Percentiles rank a stretch among this genome's conserved stretches.
Conservation (phyloP, 1,140 invertebrate genomes). For the Triops cancriformis region DNA sequence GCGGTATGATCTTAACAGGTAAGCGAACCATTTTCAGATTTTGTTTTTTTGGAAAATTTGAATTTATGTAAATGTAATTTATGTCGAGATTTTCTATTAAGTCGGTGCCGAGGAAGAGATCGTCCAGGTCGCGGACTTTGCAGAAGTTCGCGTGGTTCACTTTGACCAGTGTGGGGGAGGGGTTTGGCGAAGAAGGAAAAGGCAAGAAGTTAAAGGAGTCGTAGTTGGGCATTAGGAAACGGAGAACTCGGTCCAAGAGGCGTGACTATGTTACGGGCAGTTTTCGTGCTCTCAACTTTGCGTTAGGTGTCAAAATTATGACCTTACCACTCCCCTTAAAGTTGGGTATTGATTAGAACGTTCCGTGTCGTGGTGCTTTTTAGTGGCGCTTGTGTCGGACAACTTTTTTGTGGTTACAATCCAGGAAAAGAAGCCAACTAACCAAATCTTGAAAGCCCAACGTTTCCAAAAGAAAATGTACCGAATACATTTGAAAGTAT, state of each 20-base stretch:
- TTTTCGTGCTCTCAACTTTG: not conserved
- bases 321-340: constrained; percentile 1
- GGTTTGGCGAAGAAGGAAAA: no score
- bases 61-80: no score
- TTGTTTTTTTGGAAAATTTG: no score
- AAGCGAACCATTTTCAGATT: no score
- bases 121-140: no score
- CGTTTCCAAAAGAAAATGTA: no score
- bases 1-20: no score
- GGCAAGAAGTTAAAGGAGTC: no score
- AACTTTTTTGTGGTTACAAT: not conserved
- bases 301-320: constrained; percentile 1
- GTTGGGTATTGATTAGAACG: not conserved
- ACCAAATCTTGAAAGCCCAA: not conserved
- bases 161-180: no score
- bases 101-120: no score
- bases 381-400: not conserved
- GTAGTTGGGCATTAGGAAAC: not conserved
- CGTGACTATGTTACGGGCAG: not conserved
- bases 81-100: no score
- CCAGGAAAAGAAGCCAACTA: not conserved
- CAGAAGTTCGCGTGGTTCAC: no score
- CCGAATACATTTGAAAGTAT: not conserved
- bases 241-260: not conserved
- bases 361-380: not conserved